phyloP scores from a whole-genome alignment of 2,113 vertebrate genomes.

The Calonectris borealis region DNA sequence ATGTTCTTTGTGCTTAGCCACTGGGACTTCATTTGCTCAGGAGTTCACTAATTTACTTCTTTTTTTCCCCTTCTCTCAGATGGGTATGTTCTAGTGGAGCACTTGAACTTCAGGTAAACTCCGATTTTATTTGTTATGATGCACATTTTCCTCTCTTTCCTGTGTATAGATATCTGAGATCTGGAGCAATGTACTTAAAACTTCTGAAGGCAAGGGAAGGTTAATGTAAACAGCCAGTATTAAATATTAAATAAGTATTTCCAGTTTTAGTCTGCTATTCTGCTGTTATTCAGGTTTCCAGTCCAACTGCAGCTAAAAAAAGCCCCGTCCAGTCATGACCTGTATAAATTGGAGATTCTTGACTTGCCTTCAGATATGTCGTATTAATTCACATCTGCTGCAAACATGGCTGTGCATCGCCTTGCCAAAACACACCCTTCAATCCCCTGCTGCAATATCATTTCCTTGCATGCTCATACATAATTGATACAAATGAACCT shows the following conservation, averaged over 20 bases:
- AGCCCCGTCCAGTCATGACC: background rate
- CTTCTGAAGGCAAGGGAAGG: background rate
- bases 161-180: background rate
- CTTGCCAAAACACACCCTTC: conserved; percentile 21
- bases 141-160: background rate
- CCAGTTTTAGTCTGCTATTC: background rate
- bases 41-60: background rate
- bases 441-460: background rate
- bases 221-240: background rate
- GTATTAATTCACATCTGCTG: conserved; percentile 29
- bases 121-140: background rate
- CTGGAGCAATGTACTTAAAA: background rate
- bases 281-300: background rate
- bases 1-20: background rate
- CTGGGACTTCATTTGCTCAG: background rate
- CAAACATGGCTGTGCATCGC: background rate
- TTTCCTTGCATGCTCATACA: conserved; percentile 12
- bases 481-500: background rate
- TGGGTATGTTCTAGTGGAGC: conserved; percentile 73
- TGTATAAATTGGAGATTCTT: background rate
- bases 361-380: conserved; percentile 6
- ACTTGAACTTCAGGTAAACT: conserved; percentile 78
- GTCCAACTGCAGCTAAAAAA: conserved; percentile 16
- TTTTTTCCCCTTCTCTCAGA: conserved; percentile 33
- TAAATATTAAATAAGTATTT: conserved; percentile 11